Percentiles rank a stretch among this genome's conserved stretches.
Evolutionary conservation across 2,888 invertebrate genomes (phyloP).

Genomic region (Lasioglossum pauxillum): DNA sequence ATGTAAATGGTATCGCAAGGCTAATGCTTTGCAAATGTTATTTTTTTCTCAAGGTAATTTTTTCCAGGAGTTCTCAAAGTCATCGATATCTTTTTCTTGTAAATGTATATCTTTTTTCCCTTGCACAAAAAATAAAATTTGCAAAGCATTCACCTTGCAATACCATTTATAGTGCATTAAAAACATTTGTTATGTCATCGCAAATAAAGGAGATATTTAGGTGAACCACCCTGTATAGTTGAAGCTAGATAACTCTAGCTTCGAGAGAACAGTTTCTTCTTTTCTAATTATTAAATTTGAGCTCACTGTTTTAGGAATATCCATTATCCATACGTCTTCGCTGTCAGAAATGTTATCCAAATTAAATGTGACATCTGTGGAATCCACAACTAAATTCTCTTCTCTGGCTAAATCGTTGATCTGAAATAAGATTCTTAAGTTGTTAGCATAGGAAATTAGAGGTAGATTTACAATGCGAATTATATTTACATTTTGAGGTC

Average conservation of each 20-base stretch:
- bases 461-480: background rate
- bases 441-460: background rate
- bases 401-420: slow-evolving; percentile 68
- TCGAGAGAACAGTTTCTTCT: background rate
- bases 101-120: too few species aligned
- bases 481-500: slow-evolving; percentile 58
- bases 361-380: slow-evolving; percentile 61
- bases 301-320: slow-evolving; percentile 73
- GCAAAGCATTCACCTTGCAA: too few species aligned
- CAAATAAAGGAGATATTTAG: too few species aligned
- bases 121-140: too few species aligned
- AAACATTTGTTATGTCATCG: too few species aligned
- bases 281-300: background rate
- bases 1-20: too few species aligned
- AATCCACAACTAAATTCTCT: slow-evolving; percentile 61
- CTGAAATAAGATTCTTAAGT: slow-evolving; percentile 53
- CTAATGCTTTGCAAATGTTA: too few species aligned
- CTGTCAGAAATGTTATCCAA: slow-evolving; percentile 72
- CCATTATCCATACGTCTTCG: slow-evolving; percentile 77
- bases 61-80: too few species aligned
- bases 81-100: too few species aligned
- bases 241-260: background rate
- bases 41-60: too few species aligned
- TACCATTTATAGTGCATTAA: too few species aligned
- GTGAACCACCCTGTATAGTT: background rate